These are phyloP conservation scores for Microctenopoma lineatum DNA, from an alignment of 2,797 vertebrate genomes.

Conservation along the genomic window DNA sequence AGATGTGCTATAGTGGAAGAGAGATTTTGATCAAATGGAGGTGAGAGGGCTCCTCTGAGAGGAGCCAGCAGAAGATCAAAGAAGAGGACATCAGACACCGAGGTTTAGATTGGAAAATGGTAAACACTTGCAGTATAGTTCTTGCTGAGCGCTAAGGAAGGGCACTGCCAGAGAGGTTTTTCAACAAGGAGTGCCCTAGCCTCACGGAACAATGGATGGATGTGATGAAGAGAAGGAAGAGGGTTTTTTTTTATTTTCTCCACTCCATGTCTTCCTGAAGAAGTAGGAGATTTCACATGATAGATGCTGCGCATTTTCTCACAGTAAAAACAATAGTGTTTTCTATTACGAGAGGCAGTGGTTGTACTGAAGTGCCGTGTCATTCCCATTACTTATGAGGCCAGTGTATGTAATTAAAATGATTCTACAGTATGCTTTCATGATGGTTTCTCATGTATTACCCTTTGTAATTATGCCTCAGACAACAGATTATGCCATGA, in stretches of 20 bases:
- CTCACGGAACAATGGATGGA: constrained; percentile 52
- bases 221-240: constrained; percentile 30
- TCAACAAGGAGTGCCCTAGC: neutral
- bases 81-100: constrained; percentile 14
- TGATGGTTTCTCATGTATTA: constrained; percentile 50
- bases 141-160: constrained; percentile 14
- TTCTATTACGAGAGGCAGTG: constrained; percentile 68
- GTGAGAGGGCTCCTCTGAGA: constrained; percentile 27
- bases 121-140: constrained; percentile 26
- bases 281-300: constrained; percentile 40
- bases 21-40: constrained; percentile 42
- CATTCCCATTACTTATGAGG: constrained; percentile 69
- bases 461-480: constrained; percentile 70
- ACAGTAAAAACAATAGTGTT: constrained; percentile 72
- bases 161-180: constrained; percentile 21
- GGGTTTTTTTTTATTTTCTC: constrained; percentile 23
- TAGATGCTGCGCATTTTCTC: constrained; percentile 68
- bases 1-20: neutral
- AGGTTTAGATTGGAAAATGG: constrained; percentile 29
- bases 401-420: constrained; percentile 69
- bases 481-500: constrained; percentile 49
- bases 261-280: constrained; percentile 36
- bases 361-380: constrained; percentile 69
- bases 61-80: constrained; percentile 4
- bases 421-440: constrained; percentile 59